Base-by-base conservation (phyloP, 2,113 vertebrate species). In the Gnathonemus echidnorhynchus region DNA sequence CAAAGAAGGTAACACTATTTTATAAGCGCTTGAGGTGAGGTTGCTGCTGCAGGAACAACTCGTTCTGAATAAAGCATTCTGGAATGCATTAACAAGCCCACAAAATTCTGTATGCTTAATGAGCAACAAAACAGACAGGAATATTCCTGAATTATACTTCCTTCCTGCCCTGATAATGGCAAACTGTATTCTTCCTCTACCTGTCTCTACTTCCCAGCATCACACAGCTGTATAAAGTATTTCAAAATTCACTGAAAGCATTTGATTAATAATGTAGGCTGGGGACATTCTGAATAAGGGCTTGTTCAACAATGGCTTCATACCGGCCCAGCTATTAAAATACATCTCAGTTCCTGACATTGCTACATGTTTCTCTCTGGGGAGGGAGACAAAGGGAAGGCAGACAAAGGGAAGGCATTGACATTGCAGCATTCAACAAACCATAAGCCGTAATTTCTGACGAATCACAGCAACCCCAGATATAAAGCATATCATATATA, bases 211-310 rank as follows among this genome's bases (percentile, higher is more conserved):
- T 39, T 83, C 77, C 46, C 92, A 89, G 91, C 95, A 95, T 95
- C 95, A 95, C 95, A 95, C 93, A 88, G 42, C 91, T 48, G 90
- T 77, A 50, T 91, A 87, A 70, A 17, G 89, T 90, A 90, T 94
- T 95, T 94, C 42, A 35, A 84, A 56, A 95, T 95, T 94, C 94
- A 95, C 93, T 93, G 94, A 95, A 94, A 94, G 93, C 91, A 77
- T 89, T 87, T 91, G 91, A 93, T 95, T 93, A 96, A 95, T 94
- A 95, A 96, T 95, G 94, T 91, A 94, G 93, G 87, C 88, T 91
- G 92, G 93, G 74, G 90, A 90, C 77, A 90, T 91, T 89, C 77
- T 89, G 86, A 93, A 92, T 92, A 93, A 93, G 91, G 92, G 92
- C 90, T 91, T 91, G 90, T 88, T 91, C 89, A 85, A 50, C 11